Conservation (phyloP, 2,888 invertebrate genomes). For the Lasioglossum villosulum region DNA sequence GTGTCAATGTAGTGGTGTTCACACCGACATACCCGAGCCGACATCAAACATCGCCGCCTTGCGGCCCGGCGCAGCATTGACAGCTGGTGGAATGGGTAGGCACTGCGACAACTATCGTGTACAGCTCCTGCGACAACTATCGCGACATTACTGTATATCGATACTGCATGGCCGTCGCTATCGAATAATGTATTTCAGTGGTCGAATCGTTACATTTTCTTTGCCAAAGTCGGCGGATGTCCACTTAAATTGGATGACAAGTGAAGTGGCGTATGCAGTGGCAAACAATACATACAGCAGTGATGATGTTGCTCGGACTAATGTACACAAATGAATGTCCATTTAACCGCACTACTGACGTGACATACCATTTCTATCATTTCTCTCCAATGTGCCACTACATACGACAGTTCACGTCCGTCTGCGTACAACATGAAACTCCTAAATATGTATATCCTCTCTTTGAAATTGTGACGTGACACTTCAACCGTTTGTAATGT, state of each 20-base stretch:
- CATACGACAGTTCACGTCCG: background rate
- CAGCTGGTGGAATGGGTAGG: too few relatives aligned
- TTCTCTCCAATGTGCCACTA: background rate
- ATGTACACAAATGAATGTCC: constrained; percentile 3
- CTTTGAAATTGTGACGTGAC: background rate
- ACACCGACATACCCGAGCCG: too few relatives aligned
- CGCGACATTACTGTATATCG: too few relatives aligned
- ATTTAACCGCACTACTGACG: background rate
- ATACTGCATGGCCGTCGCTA: too few relatives aligned
- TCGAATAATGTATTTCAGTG: background rate
- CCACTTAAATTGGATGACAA: background rate
- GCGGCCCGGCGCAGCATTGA: too few relatives aligned
- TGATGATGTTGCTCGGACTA: background rate
- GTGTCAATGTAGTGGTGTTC: too few relatives aligned
- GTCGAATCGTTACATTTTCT: background rate
- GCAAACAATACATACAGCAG: background rate
- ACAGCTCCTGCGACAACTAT: too few relatives aligned
- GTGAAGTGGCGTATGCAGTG: background rate
- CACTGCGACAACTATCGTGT: too few relatives aligned
- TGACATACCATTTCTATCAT: background rate
- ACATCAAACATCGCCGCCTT: too few relatives aligned
- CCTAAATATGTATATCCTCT: background rate
- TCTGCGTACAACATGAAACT: background rate
- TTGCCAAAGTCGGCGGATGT: background rate
- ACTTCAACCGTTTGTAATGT: background rate